These are phyloP conservation scores for Triplophysa siluroides DNA, from an alignment of 2,113 vertebrate genomes.

Conservation along the genomic window DNA sequence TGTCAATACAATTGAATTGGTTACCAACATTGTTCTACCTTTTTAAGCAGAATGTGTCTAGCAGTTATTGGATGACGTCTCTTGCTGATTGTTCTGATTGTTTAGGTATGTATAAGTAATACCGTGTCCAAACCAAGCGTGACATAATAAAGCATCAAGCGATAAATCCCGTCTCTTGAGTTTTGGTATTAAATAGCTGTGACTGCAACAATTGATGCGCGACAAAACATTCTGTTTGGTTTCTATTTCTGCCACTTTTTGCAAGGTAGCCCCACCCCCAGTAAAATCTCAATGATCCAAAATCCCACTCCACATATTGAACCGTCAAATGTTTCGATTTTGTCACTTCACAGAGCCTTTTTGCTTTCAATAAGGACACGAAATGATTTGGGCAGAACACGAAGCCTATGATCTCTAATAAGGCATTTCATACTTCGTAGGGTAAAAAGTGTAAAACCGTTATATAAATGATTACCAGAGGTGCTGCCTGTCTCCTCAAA, in stretches of 20 bases:
- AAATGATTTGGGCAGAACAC: too few species aligned
- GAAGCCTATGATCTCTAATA: not conserved
- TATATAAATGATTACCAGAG: slow-evolving; percentile 79
- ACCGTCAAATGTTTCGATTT: slow-evolving; percentile 5
- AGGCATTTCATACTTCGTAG: not conserved
- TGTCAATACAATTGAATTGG: too few species aligned
- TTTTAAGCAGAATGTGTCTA: not conserved
- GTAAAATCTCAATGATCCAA: not conserved
- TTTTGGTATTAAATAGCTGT: not conserved
- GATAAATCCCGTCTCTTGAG: not conserved
- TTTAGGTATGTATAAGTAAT: not conserved
- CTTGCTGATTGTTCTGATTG: too few species aligned
- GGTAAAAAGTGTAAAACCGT: not conserved
- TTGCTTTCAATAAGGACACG: not conserved
- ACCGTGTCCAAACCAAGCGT: not conserved
- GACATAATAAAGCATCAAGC: slow-evolving; percentile 1
- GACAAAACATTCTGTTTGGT: not conserved
- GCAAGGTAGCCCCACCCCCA: too few species aligned
- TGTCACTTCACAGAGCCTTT: not conserved
- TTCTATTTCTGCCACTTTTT: not conserved
- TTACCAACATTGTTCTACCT: too few species aligned
- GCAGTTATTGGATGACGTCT: not conserved
- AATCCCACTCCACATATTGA: not conserved
- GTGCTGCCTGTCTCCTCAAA: slow-evolving; percentile 97
- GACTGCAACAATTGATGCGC: not conserved